A percentile compares a stretch with the other conserved stretches of the same genome.
These are phyloP conservation scores for Melangyna quadrimaculata DNA, from an alignment of 2,888 invertebrate species.

Conservation along the genomic window DNA sequence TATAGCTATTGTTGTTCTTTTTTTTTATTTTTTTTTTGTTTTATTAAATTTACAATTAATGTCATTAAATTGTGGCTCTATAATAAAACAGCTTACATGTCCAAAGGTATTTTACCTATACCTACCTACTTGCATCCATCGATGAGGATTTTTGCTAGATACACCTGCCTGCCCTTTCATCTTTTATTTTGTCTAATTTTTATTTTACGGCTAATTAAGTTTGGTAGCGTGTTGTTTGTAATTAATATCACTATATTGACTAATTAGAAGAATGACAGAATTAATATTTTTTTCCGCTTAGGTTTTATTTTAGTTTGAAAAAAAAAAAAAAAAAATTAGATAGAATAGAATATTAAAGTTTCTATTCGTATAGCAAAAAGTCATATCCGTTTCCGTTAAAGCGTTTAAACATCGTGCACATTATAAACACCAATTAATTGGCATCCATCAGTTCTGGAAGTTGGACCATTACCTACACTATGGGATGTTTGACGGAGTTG, in stretches of 20 bases:
- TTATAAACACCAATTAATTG: slow-evolving; percentile 66
- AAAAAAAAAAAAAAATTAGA: background rate
- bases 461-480: slow-evolving; percentile 53
- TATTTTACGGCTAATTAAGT: slow-evolving; percentile 65
- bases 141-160: slow-evolving; percentile 1
- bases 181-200: slow-evolving; percentile 11
- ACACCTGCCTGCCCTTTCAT: slow-evolving; percentile 42
- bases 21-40: background rate
- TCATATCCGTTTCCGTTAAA: slow-evolving; percentile 73
- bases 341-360: slow-evolving; percentile 3
- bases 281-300: slow-evolving; percentile 32
- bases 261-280: slow-evolving; percentile 64
- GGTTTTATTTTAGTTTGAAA: slow-evolving; percentile 9
- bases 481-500: background rate
- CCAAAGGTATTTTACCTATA: slow-evolving; percentile 13
- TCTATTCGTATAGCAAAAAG: slow-evolving; percentile 42
- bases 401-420: slow-evolving; percentile 31
- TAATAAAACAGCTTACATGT: background rate
- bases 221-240: slow-evolving; percentile 61
- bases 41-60: slow-evolving; percentile 31
- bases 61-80: slow-evolving; percentile 14
- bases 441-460: slow-evolving; percentile 66
- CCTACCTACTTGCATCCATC: slow-evolving; percentile 2
- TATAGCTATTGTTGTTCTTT: background rate
- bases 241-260: slow-evolving; percentile 64